Evolutionary conservation across 2,888 invertebrate species (phyloP), one percentile per base, ranked within the genome.

Genomic region (Agrochola circellaris): DNA sequence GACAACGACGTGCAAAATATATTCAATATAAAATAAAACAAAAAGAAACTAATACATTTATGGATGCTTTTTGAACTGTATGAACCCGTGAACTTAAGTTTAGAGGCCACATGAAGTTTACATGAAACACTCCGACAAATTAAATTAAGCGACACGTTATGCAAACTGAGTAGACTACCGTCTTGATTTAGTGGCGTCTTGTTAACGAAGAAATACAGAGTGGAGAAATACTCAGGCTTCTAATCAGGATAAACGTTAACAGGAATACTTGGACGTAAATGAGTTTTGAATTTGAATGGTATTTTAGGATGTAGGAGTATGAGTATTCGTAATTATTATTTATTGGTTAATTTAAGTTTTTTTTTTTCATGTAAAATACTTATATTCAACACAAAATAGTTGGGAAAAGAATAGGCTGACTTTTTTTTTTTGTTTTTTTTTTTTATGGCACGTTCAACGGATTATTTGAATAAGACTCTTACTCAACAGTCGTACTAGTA

Each of bases 181-280:
- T 56, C 75, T 73, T 78, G 84, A 75, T 78, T 83, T 82, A 75
- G 20, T 67, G 70, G 58, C 23, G 67, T 56, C 64, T 73, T 71
- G 58, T 77, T 64, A 60, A 70, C 58, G 73, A n/a, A 20, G 73
- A 48, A 56, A 60, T 60, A 51, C 45, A 38, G 51, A 6, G 7
- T 45, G 45, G 15, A 45, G 56, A 60, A 66, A 71, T 73, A 58
- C 38, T 62, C 72, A 15, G 54, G 38, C 38, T 74, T 65, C 77
- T 77, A 75, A 82, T 75, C 74, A 82, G 62, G 77, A 77, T 86
- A 60, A 74, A 61, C 64, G 73, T 70, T 60, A 56, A 62, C 23
- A 34, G 6, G 58, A 61, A 56, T 73, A 66, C 69, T 83, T 78
- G 72, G 42, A 67, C 69, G 34, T 67, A 64, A 82, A 71, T 75